These are phyloP conservation scores for Menidia menidia DNA, from an alignment of 2,797 vertebrate genomes.

Conservation along the genomic window DNA sequence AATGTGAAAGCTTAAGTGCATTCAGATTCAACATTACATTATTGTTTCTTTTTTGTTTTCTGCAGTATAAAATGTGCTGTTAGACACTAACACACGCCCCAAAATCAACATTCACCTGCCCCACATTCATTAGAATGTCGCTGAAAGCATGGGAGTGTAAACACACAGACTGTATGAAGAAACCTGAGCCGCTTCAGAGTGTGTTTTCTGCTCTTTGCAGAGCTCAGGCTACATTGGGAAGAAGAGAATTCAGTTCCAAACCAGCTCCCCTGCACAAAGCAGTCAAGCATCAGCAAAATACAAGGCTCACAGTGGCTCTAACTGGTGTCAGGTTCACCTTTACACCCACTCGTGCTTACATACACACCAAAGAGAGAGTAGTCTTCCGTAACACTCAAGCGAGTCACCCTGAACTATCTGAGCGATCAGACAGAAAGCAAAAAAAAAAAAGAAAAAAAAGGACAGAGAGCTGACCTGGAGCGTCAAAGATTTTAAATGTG, in stretches of 20 bases:
- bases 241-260: conserved; percentile 66
- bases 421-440: conserved; percentile 76
- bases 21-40: neutral
- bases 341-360: conserved; percentile 47
- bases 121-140: conserved; percentile 16
- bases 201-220: conserved; percentile 46
- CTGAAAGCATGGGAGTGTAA: conserved; percentile 29
- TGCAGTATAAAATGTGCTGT: neutral
- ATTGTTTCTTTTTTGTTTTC: neutral
- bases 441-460: conserved; percentile 41
- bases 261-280: conserved; percentile 71
- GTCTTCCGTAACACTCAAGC: conserved; percentile 82
- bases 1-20: neutral
- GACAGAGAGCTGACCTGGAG: conserved; percentile 56
- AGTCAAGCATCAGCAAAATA: conserved; percentile 63
- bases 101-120: neutral
- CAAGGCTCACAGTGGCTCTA: conserved; percentile 60
- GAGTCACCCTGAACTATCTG: conserved; percentile 88
- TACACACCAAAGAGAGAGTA: conserved; percentile 50
- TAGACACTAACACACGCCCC: no score
- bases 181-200: conserved; percentile 59
- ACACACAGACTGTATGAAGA: conserved; percentile 50
- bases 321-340: conserved; percentile 73
- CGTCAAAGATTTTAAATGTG: conserved; percentile 78
- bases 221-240: conserved; percentile 44